Evolutionary conservation across 2,888 invertebrate genomes (phyloP).

Genomic region (Zaprionus lineosus): DNA sequence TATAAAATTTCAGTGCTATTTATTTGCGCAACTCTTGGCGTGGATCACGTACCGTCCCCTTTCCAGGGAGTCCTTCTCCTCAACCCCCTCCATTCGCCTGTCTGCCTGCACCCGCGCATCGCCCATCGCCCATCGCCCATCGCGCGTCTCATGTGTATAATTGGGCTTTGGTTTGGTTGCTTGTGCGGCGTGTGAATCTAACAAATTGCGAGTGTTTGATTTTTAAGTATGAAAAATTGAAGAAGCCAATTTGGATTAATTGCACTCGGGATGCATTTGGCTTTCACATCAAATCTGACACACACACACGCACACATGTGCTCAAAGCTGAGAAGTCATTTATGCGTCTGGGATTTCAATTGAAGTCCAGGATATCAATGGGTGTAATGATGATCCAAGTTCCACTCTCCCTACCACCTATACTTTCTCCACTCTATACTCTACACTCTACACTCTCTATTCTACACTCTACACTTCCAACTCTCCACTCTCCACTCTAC

Average conservation of each 20-base stretch:
- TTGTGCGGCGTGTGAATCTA: conserved; percentile 46
- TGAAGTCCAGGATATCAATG: too few species aligned
- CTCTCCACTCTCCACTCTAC: too few species aligned
- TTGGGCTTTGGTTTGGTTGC: conserved; percentile 38
- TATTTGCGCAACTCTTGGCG: conserved; percentile 63
- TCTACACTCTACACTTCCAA: too few species aligned
- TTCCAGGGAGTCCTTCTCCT: too few species aligned
- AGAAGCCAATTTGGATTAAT: conserved; percentile 53
- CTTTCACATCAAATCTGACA: neutral
- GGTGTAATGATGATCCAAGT: too few species aligned
- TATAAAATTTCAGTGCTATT: conserved; percentile 75
- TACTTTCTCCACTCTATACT: too few species aligned
- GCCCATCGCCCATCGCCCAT: neutral
- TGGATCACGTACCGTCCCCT: conserved; percentile 42
- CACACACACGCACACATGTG: too few species aligned
- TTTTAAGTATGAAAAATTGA: conserved; percentile 56
- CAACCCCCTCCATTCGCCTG: too few species aligned
- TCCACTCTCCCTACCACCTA: too few species aligned
- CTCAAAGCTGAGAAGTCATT: conserved; percentile 7
- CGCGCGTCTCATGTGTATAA: conserved; percentile 59
- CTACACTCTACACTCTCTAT: too few species aligned
- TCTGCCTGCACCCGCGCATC: neutral
- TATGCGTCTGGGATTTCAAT: neutral
- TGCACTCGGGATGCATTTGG: conserved; percentile 28
- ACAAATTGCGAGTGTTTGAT: conserved; percentile 66